These are phyloP conservation scores for Lutraria rhynchaena DNA, from an alignment of 1,140 invertebrate genomes.

Conservation along the genomic window DNA sequence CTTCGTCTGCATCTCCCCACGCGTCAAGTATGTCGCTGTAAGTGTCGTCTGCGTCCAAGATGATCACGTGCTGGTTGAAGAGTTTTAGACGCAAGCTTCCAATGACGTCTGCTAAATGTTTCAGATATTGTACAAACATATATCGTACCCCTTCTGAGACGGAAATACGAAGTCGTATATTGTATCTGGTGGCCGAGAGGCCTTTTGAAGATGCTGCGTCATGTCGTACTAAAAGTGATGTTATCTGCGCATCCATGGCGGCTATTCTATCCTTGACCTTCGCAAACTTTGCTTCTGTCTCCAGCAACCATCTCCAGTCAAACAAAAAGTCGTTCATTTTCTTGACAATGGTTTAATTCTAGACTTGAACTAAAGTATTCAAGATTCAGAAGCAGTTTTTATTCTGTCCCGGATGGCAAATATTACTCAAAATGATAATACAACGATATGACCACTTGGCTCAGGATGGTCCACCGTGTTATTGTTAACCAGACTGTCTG, in stretches of 20 bases:
- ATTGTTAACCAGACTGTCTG: too few relatives aligned
- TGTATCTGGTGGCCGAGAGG: not conserved
- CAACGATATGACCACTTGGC: too few relatives aligned
- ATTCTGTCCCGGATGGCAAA: too few relatives aligned
- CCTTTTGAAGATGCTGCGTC: not conserved
- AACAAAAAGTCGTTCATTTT: too few relatives aligned
- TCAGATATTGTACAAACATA: constrained; percentile 16
- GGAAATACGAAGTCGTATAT: constrained; percentile 17
- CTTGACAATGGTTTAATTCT: too few relatives aligned
- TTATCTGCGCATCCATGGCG: not conserved
- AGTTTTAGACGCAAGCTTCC: not conserved
- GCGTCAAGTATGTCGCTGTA: not conserved
- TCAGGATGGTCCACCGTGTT: too few relatives aligned
- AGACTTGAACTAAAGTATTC: too few relatives aligned
- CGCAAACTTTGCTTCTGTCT: not conserved
- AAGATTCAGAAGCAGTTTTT: too few relatives aligned
- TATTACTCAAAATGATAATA: too few relatives aligned
- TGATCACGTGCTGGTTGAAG: not conserved
- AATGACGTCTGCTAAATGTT: not conserved
- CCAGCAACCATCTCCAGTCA: too few relatives aligned
- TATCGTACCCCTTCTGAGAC: constrained; percentile 16
- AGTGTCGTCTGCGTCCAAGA: not conserved
- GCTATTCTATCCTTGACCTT: not conserved
- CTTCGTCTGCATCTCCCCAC: not conserved
- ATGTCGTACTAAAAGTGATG: not conserved